A percentile compares a stretch with the other conserved stretches of the same genome.
phyloP scores from a whole-genome alignment of 2,797 vertebrate species.

The Hafferia zeledoni region DNA sequence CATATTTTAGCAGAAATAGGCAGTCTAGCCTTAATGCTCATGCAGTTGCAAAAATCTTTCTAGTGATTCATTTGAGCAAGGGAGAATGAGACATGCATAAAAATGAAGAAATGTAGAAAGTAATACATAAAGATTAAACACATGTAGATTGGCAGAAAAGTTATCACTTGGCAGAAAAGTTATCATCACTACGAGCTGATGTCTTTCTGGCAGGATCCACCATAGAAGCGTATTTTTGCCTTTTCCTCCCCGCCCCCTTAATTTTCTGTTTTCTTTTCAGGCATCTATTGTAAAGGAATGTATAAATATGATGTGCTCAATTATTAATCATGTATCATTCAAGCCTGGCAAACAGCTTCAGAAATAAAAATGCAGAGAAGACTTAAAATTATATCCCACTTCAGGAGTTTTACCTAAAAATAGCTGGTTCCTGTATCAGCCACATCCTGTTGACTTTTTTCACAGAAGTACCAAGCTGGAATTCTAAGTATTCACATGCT shows the following conservation, averaged over 20 bases:
- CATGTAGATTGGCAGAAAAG: not conserved
- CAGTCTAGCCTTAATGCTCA: not conserved
- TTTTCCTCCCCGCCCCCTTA: not conserved
- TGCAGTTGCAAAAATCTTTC: not conserved
- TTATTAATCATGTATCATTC: slow-evolving; percentile 54
- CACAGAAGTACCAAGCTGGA: not conserved
- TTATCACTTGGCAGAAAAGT: not conserved
- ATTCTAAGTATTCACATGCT: not conserved
- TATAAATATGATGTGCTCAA: not conserved
- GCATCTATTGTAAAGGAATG: not conserved
- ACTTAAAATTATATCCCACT: slow-evolving; percentile 24
- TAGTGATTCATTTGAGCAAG: not conserved
- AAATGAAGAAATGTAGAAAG: not conserved
- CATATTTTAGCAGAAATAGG: not conserved
- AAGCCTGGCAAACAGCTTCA: not conserved
- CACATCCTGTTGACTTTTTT: slow-evolving; percentile 20
- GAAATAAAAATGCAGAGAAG: slow-evolving; percentile 40
- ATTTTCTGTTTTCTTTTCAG: slow-evolving; percentile 11
- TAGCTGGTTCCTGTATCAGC: not conserved
- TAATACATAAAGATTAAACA: not conserved
- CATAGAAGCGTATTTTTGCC: not conserved
- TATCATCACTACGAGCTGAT: not conserved
- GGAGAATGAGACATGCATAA: not conserved
- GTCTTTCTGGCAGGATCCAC: not conserved
- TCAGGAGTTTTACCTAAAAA: slow-evolving; percentile 38